These are phyloP conservation scores for Plestiodon gilberti DNA, from an alignment of 2,113 vertebrate genomes.

Conservation along the genomic window DNA sequence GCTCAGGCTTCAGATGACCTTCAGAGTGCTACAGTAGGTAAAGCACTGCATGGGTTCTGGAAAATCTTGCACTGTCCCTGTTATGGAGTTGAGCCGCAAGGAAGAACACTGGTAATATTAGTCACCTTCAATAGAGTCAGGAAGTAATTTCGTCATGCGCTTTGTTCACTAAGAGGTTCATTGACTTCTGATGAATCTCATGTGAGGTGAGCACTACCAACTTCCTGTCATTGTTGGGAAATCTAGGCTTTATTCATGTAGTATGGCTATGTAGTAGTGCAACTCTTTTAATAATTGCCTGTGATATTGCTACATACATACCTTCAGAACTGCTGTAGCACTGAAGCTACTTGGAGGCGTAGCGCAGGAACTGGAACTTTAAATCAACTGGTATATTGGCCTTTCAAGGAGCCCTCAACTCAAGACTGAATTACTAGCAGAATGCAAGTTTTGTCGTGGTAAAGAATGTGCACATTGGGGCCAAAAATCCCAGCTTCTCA, in stretches of 20 bases:
- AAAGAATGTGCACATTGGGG: no score
- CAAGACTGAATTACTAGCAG: background rate
- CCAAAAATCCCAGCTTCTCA: no score
- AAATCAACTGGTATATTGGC: background rate
- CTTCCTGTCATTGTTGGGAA: background rate
- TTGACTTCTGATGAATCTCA: background rate
- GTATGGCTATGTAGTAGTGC: background rate
- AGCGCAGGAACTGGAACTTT: background rate
- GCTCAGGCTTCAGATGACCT: background rate
- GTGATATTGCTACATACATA: background rate
- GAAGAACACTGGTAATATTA: background rate
- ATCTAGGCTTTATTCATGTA: background rate
- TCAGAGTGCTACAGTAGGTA: background rate
- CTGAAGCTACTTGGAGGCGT: background rate
- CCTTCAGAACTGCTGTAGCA: background rate
- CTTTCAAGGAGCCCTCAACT: background rate
- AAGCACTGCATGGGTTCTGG: background rate
- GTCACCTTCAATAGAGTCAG: no score
- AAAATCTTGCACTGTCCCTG: background rate
- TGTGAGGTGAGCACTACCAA: background rate
- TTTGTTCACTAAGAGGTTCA: background rate
- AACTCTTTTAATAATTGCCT: background rate
- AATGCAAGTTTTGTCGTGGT: background rate
- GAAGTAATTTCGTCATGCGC: no score
- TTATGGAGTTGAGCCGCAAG: background rate